A percentile compares a stretch with the other conserved stretches of the same genome.
These are phyloP conservation scores for Eubucco bourcierii DNA, from an alignment of 2,113 vertebrate genomes.

Conservation along the genomic window DNA sequence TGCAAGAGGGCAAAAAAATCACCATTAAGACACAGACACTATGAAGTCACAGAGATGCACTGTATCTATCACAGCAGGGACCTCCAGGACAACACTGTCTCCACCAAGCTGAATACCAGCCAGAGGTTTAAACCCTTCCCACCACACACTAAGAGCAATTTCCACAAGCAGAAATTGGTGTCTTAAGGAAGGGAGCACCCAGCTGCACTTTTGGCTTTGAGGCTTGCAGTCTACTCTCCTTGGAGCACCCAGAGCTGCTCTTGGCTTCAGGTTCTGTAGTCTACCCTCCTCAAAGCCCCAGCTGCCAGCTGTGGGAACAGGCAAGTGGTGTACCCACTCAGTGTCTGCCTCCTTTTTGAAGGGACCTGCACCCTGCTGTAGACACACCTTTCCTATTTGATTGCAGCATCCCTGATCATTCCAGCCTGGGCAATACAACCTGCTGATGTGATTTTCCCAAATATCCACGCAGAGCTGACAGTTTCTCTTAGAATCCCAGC, in stretches of 20 bases:
- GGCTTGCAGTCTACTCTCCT: background rate
- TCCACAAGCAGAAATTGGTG: accelerated
- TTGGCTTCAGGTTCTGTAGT: background rate
- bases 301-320: background rate
- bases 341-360: accelerated
- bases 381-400: accelerated
- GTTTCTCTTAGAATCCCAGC: background rate
- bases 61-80: background rate
- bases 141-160: background rate
- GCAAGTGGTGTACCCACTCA: accelerated
- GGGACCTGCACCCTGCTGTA: accelerated
- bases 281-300: background rate
- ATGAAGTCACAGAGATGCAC: background rate
- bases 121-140: background rate
- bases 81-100: background rate
- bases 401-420: accelerated
- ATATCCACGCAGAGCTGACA: background rate
- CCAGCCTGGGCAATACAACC: background rate
- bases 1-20: background rate
- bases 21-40: accelerated
- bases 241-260: background rate
- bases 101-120: background rate
- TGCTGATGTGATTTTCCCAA: background rate
- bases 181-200: background rate
- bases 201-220: background rate